Percentiles rank a stretch among this genome's conserved stretches.
Evolutionary conservation across 1,140 invertebrate genomes (phyloP).

Genomic region (Pogonomyrmex californicus): DNA sequence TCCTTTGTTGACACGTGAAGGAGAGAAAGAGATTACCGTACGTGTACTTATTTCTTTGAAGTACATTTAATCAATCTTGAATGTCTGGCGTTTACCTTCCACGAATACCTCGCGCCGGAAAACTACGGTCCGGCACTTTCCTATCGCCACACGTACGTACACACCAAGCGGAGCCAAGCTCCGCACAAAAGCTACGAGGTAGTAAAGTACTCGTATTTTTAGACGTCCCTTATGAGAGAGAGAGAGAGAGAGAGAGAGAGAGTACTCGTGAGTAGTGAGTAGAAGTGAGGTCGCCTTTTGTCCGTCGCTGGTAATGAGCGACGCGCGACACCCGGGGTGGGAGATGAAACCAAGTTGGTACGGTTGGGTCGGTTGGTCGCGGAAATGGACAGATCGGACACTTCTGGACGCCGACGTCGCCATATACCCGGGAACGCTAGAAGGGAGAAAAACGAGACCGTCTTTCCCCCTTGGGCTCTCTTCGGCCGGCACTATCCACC

Average conservation of each 20-base stretch:
- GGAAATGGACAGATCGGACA: conserved; percentile 74
- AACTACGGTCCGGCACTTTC: conserved; percentile 31
- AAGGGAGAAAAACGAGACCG: conserved; percentile 71
- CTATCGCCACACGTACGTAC: conserved; percentile 19
- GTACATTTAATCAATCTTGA: conserved; percentile 48
- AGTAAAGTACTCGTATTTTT: conserved; percentile 65
- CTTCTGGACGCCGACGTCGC: conserved; percentile 52
- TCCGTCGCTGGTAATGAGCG: conserved; percentile 74
- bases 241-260: conserved; percentile 27
- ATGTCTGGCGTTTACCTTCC: conserved; percentile 46
- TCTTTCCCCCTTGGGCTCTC: conserved; percentile 57
- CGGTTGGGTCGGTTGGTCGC: conserved; percentile 38
- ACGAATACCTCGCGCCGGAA: background rate
- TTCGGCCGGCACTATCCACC: conserved; percentile 50
- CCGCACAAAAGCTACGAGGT: conserved; percentile 51
- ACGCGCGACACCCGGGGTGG: conserved; percentile 66
- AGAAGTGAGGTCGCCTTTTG: conserved; percentile 72
- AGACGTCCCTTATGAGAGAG: conserved; percentile 53
- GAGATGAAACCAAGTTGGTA: conserved; percentile 41
- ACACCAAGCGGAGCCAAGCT: background rate
- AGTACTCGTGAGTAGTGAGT: conserved; percentile 41
- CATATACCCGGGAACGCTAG: conserved; percentile 24
- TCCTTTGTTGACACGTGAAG: background rate
- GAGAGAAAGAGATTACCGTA: conserved; percentile 9
- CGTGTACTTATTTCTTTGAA: conserved; percentile 24